phyloP scores from a whole-genome alignment of 2,797 vertebrate genomes.

The Oreochromis grahami region DNA sequence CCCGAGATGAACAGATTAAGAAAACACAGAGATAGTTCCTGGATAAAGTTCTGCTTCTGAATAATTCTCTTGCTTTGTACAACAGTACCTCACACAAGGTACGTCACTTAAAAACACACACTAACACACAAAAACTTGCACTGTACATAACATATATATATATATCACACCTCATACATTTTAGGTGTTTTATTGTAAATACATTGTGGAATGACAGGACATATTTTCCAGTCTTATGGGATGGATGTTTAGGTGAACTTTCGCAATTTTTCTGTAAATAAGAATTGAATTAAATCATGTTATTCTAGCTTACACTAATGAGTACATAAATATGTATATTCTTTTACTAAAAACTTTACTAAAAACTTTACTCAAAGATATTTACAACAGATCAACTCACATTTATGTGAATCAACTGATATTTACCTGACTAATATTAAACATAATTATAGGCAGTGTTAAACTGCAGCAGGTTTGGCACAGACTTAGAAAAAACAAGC shows the following conservation, averaged over 20 bases:
- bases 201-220: background rate
- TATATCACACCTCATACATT: background rate
- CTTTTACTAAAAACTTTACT: background rate
- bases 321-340: background rate
- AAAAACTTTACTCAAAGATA: background rate
- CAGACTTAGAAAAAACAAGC: background rate
- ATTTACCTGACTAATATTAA: background rate
- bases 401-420: background rate
- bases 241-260: background rate
- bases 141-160: background rate
- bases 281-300: background rate
- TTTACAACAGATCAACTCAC: background rate
- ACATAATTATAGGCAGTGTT: background rate
- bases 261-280: background rate
- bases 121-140: background rate
- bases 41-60: conserved; percentile 21
- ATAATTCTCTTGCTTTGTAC: background rate
- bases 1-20: conserved; percentile 25
- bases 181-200: background rate
- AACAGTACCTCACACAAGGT: background rate
- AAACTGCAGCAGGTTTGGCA: background rate
- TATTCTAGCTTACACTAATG: background rate
- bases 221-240: background rate
- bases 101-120: background rate
- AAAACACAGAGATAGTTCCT: conserved; percentile 29